Evolutionary conservation across 1,140 invertebrate species (phyloP).

Genomic region (Drosophila tropicalis): DNA sequence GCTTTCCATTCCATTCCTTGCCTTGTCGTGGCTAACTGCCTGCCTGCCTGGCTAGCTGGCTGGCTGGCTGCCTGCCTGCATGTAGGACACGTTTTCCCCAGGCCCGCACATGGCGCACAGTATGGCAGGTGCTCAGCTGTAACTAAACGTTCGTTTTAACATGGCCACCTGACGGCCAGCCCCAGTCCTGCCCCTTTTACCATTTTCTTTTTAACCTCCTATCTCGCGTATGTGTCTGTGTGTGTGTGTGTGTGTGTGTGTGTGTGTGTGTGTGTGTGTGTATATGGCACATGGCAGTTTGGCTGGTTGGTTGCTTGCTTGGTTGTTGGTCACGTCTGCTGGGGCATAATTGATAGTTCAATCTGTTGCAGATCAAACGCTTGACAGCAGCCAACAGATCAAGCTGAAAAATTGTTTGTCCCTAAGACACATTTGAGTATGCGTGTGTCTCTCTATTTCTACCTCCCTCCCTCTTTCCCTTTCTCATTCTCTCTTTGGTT

Average conservation of each 20-base stretch:
- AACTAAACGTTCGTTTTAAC: slow-evolving; percentile 74
- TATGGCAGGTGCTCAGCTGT: slow-evolving; percentile 71
- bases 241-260: slow-evolving; percentile 24
- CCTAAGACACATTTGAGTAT: slow-evolving; percentile 18
- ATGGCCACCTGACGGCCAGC: slow-evolving; percentile 53
- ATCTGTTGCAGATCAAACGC: slow-evolving; percentile 80
- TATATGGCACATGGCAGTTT: slow-evolving; percentile 49
- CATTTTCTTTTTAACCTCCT: background rate
- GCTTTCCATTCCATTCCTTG: slow-evolving; percentile 6
- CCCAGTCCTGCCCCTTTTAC: background rate
- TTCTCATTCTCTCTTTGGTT: background rate
- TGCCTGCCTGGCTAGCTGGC: background rate
- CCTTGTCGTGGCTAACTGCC: slow-evolving; percentile 1
- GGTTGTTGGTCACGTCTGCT: slow-evolving; percentile 64
- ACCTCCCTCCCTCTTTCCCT: too few relatives aligned
- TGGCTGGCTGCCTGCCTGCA: slow-evolving; percentile 32
- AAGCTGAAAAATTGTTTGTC: slow-evolving; percentile 73
- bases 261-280: too few relatives aligned
- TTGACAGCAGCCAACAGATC: slow-evolving; percentile 78
- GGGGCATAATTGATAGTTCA: slow-evolving; percentile 77
- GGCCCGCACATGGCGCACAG: slow-evolving; percentile 24
- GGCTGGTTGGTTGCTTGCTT: slow-evolving; percentile 7
- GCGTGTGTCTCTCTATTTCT: slow-evolving; percentile 1
- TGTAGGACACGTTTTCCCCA: slow-evolving; percentile 64
- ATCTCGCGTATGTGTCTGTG: slow-evolving; percentile 11